Base-by-base conservation (phyloP, 2,113 vertebrate species). In the Spea multiplicata region DNA sequence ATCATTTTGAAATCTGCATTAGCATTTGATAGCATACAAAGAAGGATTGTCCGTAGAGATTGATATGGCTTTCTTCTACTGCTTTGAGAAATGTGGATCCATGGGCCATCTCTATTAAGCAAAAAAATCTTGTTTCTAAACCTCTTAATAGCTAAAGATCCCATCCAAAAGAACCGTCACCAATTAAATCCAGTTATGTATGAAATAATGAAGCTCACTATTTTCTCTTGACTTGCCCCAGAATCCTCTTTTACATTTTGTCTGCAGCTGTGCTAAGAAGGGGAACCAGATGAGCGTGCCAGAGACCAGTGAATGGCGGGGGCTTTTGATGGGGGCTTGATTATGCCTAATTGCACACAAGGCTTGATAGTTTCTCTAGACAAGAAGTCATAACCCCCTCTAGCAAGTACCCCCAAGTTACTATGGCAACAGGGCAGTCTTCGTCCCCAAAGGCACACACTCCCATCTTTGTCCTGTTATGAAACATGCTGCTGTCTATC, bases 391-490 rank as follows among this genome's bases (percentile, higher is more conserved):
- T 74, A 74, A 61, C 52, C 71, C 78, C 70, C 62, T 59, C 16
- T 3, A 59, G n/a, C 52, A 67, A 61, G 71, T 61, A 49, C 77
- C 76, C 62, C 78, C 72, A 90, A 4, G 91, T 95, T 94, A 87
- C 94, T 92, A 95, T 95, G 90, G 93, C 84, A 88, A 88, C 91
- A 74, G 73, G 61, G 83, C 88, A 88, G 82, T 88, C 85, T 86
- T 82, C 82, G 65, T 83, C 85, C 84, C 55, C 81, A 64, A 59
- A 68, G 81, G 78, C 30, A 82, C 82, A 83, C 47, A 68, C 80
- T 74, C 81, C 88, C 83, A 84, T 87, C 91, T 88, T 86, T 84
- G 87, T 83, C 85, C 83, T 52, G 71, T 85, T 85, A 86, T 93
- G 85, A 93, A 92, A 87, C 50, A 74, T 84, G 88, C 87, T 84